Evolutionary conservation across 2,888 invertebrate genomes (phyloP).

Genomic region (Agrochola circellaris): DNA sequence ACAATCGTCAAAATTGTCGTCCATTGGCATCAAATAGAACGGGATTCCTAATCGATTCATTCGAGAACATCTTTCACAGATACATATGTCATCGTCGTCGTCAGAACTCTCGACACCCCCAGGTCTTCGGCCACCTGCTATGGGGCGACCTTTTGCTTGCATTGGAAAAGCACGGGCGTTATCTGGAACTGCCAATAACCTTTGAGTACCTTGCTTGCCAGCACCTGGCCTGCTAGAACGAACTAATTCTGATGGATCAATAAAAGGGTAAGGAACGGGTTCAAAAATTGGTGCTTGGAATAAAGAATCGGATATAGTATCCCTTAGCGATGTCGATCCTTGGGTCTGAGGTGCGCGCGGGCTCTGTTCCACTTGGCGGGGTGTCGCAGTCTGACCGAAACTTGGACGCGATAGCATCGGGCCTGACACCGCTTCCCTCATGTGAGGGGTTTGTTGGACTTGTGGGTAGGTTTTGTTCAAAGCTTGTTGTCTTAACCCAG

Average conservation of each 20-base stretch:
- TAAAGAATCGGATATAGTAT: conserved; percentile 39
- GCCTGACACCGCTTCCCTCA: conserved; percentile 21
- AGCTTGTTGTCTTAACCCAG: background rate
- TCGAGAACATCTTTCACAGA: conserved; percentile 38
- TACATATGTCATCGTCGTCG: conserved; percentile 40
- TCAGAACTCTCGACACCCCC: conserved; percentile 8
- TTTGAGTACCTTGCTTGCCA: background rate
- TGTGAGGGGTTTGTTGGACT: background rate
- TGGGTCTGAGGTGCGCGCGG: background rate
- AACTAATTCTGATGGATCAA: conserved; percentile 15
- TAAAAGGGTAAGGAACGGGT: conserved; percentile 14
- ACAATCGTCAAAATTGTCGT: conserved; percentile 45
- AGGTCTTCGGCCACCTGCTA: background rate
- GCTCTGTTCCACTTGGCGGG: conserved; percentile 40
- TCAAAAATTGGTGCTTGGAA: conserved; percentile 43
- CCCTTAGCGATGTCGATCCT: background rate
- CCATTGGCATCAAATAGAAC: conserved; percentile 44
- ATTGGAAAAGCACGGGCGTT: background rate
- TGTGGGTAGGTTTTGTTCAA: conserved; percentile 12
- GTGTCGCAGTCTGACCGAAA: conserved; percentile 37
- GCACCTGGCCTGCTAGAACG: background rate
- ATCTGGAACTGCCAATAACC: background rate
- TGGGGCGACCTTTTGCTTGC: background rate
- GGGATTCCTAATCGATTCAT: conserved; percentile 19
- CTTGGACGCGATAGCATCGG: background rate